Conservation (phyloP, 2,113 vertebrate genomes). For the Gallinago undulata region DNA sequence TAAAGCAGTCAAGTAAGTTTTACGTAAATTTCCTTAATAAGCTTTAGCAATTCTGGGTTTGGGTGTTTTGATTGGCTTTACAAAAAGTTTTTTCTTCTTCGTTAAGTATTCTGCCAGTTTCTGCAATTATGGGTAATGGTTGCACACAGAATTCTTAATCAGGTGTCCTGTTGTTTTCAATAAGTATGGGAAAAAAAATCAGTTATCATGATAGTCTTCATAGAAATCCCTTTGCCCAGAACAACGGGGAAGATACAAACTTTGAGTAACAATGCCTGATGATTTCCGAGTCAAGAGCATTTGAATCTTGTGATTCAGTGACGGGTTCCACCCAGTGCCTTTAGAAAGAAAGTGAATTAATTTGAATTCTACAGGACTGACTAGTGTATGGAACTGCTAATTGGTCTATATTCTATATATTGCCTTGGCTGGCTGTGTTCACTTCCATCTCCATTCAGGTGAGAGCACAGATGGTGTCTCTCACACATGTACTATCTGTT, state of each 20-base stretch:
- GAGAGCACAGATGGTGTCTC: neutral
- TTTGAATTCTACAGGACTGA: neutral
- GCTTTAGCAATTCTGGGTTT: neutral
- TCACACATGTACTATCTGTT: fast-evolving
- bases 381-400: neutral
- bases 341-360: neutral
- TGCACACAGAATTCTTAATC: neutral
- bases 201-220: fast-evolving
- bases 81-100: no score
- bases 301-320: neutral
- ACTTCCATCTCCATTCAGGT: neutral
- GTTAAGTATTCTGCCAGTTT: neutral
- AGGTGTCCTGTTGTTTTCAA: neutral
- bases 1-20: neutral
- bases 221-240: neutral
- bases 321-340: neutral
- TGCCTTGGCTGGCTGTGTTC: neutral
- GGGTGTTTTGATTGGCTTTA: neutral
- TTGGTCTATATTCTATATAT: neutral
- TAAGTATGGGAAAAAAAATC: neutral
- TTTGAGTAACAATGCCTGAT: fast-evolving
- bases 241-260: neutral
- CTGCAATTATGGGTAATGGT: neutral
- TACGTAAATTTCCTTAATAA: neutral
- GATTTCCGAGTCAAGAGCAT: neutral